Evolutionary conservation across 2,888 invertebrate genomes (phyloP).

Genomic region (Plagiodera versicolora): DNA sequence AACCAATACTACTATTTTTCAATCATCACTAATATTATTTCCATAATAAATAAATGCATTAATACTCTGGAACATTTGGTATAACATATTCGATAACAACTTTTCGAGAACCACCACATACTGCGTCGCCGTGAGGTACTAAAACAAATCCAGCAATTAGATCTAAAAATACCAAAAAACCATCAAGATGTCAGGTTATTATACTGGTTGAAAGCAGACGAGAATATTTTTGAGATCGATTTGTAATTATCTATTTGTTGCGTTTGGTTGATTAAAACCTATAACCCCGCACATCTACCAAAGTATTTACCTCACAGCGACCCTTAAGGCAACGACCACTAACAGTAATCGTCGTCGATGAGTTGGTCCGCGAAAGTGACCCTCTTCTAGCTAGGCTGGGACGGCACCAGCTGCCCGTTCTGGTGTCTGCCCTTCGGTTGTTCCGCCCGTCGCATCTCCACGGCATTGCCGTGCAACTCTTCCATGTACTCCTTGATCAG

Average conservation of each 20-base stretch:
- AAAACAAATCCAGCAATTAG: background rate
- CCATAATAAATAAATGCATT: slow-evolving; percentile 24
- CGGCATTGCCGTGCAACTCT: slow-evolving; percentile 52
- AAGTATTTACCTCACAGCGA: background rate
- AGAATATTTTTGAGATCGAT: no score
- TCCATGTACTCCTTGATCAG: slow-evolving; percentile 87
- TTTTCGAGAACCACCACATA: slow-evolving; percentile 32
- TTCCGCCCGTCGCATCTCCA: slow-evolving; percentile 47
- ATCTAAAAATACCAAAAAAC: no score
- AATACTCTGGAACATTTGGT: slow-evolving; percentile 32
- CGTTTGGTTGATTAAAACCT: no score
- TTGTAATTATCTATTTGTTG: no score
- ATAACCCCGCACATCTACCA: no score
- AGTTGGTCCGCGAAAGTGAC: slow-evolving; percentile 56
- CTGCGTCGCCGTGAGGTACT: slow-evolving; percentile 7
- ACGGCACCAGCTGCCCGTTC: slow-evolving; percentile 61
- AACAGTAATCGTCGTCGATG: slow-evolving; percentile 44
- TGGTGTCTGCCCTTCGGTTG: slow-evolving; percentile 55
- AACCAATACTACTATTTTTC: slow-evolving; percentile 25
- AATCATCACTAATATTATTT: slow-evolving; percentile 18
- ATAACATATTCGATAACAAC: slow-evolving; percentile 22
- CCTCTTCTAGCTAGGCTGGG: slow-evolving; percentile 61
- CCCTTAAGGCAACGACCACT: background rate
- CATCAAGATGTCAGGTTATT: no score
- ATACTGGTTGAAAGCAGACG: no score